A percentile compares a stretch with the other conserved stretches of the same genome.
These are phyloP conservation scores for Watsonalla cultraria DNA, from an alignment of 2,888 invertebrate genomes.

Conservation along the genomic window DNA sequence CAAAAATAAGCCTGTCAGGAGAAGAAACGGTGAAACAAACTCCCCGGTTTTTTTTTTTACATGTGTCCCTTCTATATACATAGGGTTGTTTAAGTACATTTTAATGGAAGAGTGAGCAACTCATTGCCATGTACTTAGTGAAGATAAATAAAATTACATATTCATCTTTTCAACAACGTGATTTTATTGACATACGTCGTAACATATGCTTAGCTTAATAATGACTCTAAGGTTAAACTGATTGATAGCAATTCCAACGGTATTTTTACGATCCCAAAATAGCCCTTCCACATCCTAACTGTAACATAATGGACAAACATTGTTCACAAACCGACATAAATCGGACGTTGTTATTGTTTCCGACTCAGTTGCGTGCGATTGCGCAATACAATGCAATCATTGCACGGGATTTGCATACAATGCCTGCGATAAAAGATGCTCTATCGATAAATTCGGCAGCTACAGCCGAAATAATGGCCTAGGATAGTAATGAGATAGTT, in stretches of 20 bases:
- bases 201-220: too few species aligned
- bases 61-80: too few species aligned
- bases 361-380: constrained; percentile 45
- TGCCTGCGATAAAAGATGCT: constrained; percentile 46
- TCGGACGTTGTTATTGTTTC: constrained; percentile 23
- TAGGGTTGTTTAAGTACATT: too few species aligned
- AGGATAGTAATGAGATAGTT: constrained; percentile 12
- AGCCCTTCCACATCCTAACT: constrained; percentile 7
- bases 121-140: too few species aligned
- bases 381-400: constrained; percentile 51
- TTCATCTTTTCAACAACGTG: too few species aligned
- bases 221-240: background rate
- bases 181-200: too few species aligned
- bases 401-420: constrained; percentile 68
- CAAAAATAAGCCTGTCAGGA: too few species aligned
- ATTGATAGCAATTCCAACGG: background rate
- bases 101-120: too few species aligned
- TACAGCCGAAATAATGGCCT: constrained; percentile 17
- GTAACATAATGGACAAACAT: constrained; percentile 14
- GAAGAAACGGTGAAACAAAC: too few species aligned
- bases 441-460: constrained; percentile 34
- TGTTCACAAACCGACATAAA: constrained; percentile 14
- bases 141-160: too few species aligned
- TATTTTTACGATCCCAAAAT: background rate
- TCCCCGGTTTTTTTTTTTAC: too few species aligned